Evolutionary conservation across 2,797 vertebrate genomes (phyloP).

Genomic region (Fundulus diaphanus): DNA sequence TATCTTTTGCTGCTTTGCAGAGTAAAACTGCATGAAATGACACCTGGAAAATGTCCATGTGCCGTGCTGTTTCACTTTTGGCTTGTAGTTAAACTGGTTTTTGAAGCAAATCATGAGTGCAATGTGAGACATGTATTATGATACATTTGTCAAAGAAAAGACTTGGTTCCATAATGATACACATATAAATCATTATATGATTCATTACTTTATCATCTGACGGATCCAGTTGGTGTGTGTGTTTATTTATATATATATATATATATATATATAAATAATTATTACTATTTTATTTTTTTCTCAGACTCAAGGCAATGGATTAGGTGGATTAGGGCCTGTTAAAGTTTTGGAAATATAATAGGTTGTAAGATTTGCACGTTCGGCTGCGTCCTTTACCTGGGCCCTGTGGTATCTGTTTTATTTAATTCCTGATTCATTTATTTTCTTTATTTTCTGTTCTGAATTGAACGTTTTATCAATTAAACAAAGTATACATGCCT

Average conservation of each 20-base stretch:
- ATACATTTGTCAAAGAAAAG: neutral
- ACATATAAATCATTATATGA: neutral
- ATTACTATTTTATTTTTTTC: no score
- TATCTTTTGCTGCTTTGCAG: neutral
- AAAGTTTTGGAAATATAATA: neutral
- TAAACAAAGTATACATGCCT: no score
- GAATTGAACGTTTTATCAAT: no score
- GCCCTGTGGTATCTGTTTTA: neutral
- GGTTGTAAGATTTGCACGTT: neutral
- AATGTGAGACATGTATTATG: neutral
- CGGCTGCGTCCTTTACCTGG: neutral
- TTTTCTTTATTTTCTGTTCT: neutral
- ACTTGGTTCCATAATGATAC: neutral
- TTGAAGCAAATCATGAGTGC: neutral
- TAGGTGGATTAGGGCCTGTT: neutral
- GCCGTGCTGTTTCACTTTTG: conserved; percentile 1
- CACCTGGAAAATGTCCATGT: neutral
- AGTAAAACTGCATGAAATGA: neutral
- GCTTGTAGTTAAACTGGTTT: neutral
- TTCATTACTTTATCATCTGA: no score
- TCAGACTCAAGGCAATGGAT: neutral
- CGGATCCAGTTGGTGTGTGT: no score
- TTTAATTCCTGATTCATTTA: neutral
- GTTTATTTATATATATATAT: no score
- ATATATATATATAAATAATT: no score